A percentile compares a stretch with the other conserved stretches of the same genome.
Evolutionary conservation across 37 sponge, comb jelly and placozoan genomes (phyloP).

Genomic region (Halichondria panicea): DNA sequence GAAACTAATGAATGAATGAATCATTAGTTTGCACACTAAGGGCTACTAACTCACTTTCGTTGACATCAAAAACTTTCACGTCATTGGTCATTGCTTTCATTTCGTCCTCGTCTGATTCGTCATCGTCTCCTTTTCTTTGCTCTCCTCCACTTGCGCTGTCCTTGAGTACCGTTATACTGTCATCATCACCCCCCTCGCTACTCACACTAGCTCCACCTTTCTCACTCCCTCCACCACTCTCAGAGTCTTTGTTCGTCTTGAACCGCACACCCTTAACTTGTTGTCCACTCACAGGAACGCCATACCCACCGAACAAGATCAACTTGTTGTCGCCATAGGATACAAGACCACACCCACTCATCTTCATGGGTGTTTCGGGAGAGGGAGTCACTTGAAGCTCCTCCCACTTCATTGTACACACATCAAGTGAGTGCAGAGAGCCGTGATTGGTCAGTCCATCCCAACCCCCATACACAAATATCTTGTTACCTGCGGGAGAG

Average conservation of each 20-base stretch:
- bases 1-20: background rate
- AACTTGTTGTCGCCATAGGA: slow-evolving; percentile 28
- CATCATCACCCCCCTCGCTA: background rate
- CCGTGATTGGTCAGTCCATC: slow-evolving; percentile 43
- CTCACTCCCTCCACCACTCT: background rate
- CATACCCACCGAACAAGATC: slow-evolving; percentile 59
- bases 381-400: background rate
- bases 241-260: background rate
- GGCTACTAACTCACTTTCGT: slow-evolving; percentile 20
- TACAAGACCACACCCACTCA: slow-evolving; percentile 64
- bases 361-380: slow-evolving; percentile 27
- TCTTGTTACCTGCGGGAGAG: background rate
- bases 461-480: slow-evolving; percentile 56
- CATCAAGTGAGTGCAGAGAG: slow-evolving; percentile 31
- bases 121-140: slow-evolving; percentile 8
- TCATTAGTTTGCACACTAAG: background rate
- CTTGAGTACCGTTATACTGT: background rate
- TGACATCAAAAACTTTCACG: slow-evolving; percentile 28
- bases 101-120: background rate
- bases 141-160: background rate
- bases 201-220: background rate
- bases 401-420: slow-evolving; percentile 33
- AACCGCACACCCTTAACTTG: background rate
- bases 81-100: slow-evolving; percentile 60
- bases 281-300: background rate